These are phyloP conservation scores for Struthio camelus DNA, from an alignment of 2,113 vertebrate genomes.

Conservation along the genomic window DNA sequence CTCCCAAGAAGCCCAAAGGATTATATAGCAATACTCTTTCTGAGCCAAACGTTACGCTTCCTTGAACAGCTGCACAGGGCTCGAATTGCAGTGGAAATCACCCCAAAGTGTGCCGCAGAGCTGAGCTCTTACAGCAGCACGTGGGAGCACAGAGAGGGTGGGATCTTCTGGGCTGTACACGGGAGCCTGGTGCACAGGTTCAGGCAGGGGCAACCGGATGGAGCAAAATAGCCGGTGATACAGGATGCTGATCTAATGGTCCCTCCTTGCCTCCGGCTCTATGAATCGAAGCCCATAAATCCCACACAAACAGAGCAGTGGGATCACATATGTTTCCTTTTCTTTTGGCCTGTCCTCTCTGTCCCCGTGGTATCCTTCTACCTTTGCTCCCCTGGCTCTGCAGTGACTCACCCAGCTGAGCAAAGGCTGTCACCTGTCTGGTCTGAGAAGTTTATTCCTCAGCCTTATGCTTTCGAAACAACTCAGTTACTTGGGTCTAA, in stretches of 20 bases:
- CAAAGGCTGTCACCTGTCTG: not conserved
- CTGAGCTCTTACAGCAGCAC: not conserved
- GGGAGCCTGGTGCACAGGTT: not conserved
- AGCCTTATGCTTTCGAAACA: not conserved
- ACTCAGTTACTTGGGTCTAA: not conserved
- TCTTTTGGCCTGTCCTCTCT: not conserved
- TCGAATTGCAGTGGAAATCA: not conserved
- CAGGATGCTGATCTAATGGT: not conserved
- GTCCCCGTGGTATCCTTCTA: rapidly evolving
- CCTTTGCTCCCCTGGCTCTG: not conserved
- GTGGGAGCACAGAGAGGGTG: not conserved
- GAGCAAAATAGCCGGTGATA: not conserved
- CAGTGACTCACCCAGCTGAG: not conserved
- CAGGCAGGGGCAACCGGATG: not conserved
- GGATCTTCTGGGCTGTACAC: not conserved
- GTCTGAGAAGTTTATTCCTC: not conserved
- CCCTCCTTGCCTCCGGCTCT: not conserved
- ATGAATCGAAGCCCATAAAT: not conserved
- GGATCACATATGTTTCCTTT: not conserved
- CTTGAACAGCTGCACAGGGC: not conserved
- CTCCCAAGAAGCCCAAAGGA: not conserved
- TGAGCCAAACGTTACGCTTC: not conserved
- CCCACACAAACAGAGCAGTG: not conserved
- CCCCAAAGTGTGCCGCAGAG: not conserved
- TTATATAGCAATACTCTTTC: not conserved